Evolutionary conservation across 2,113 vertebrate genomes (phyloP).

Genomic region (Hippolais icterina): DNA sequence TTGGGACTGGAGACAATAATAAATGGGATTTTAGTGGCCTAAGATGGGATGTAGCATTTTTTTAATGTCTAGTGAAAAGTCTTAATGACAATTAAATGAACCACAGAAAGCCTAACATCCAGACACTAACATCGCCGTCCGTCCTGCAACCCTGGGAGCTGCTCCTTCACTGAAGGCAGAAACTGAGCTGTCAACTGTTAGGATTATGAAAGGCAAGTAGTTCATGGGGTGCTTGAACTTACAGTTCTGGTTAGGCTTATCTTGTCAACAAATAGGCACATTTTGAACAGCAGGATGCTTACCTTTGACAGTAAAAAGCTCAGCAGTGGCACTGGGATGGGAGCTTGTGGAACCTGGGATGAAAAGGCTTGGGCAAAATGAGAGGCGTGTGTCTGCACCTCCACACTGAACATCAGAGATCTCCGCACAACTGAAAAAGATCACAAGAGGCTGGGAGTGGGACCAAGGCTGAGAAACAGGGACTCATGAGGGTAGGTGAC

Average conservation of each 20-base stretch:
- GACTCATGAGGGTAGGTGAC: not conserved
- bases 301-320: not conserved
- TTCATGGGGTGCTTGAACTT: not conserved
- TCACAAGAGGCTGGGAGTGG: not conserved
- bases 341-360: not conserved
- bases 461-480: not conserved
- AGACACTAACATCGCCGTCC: fast-evolving
- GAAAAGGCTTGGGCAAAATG: not conserved
- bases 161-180: not conserved
- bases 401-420: fast-evolving
- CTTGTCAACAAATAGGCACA: not conserved
- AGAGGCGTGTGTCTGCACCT: not conserved
- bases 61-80: not conserved
- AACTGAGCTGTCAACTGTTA: not conserved
- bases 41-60: not conserved
- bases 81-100: not conserved
- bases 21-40: not conserved
- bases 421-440: not conserved
- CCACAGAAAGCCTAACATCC: not conserved
- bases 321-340: not conserved
- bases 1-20: not conserved
- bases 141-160: not conserved
- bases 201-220: not conserved
- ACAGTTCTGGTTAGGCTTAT: not conserved
- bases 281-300: not conserved